These are phyloP conservation scores for Agonopterix heracliana DNA, from an alignment of 2,888 invertebrate genomes.

Conservation along the genomic window DNA sequence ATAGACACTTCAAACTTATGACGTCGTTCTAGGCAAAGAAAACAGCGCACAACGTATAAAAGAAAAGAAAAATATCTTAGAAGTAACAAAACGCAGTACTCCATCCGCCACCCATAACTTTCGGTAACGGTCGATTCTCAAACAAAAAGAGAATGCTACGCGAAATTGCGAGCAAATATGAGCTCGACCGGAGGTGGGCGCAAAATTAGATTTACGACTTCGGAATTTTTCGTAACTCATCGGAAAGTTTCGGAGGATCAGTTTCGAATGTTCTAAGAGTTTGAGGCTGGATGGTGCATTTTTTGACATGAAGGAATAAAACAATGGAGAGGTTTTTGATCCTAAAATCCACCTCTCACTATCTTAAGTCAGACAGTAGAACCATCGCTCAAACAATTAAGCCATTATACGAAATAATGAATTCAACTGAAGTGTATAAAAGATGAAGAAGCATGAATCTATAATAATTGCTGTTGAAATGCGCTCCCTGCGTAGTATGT, in stretches of 20 bases:
- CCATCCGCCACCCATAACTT: constrained; percentile 33
- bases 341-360: no score
- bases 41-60: background rate
- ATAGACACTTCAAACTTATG: no score
- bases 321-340: no score
- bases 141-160: constrained; percentile 34
- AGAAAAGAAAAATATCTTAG: constrained; percentile 10
- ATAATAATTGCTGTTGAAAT: no score
- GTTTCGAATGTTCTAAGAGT: constrained; percentile 39
- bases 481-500: no score
- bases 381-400: no score
- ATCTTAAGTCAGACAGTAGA: no score
- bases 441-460: no score
- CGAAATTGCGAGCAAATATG: constrained; percentile 47
- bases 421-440: no score
- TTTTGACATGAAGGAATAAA: no score
- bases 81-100: constrained; percentile 7
- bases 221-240: constrained; percentile 66
- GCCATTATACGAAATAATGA: no score
- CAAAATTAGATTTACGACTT: constrained; percentile 71
- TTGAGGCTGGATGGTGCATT: background rate
- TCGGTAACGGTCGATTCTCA: constrained; percentile 36
- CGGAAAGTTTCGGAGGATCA: constrained; percentile 51
- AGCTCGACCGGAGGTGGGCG: constrained; percentile 41
- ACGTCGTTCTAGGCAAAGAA: no score